Evolutionary conservation across 2,113 vertebrate species (phyloP).

Genomic region (Psephotus haematonotus): DNA sequence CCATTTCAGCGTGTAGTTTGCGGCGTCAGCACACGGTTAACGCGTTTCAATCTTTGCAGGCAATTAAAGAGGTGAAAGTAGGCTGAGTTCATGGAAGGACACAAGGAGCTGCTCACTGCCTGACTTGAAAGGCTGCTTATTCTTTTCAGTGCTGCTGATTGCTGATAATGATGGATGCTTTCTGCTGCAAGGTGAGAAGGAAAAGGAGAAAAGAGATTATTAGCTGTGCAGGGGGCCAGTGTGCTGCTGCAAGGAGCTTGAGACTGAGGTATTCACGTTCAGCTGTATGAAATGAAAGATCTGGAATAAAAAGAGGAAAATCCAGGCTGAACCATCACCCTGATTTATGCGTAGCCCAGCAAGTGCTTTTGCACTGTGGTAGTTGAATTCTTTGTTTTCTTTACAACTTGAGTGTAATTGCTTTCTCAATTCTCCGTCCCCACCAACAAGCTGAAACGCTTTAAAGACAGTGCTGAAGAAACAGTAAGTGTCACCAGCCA

Average conservation of each 20-base stretch:
- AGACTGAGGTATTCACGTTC: not conserved
- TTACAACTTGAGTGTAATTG: not conserved
- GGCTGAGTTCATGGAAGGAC: conserved; percentile 39
- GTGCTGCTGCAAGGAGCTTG: not conserved
- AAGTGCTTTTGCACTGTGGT: not conserved
- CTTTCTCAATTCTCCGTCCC: not conserved
- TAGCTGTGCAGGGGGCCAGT: not conserved
- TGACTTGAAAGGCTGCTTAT: not conserved
- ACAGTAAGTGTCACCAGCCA: not conserved
- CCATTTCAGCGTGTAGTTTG: not conserved
- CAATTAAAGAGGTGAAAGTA: conserved; percentile 44
- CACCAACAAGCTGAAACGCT: not conserved
- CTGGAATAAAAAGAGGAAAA: not conserved
- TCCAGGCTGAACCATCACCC: not conserved
- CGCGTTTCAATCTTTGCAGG: not conserved
- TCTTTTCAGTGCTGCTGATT: not conserved
- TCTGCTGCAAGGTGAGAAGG: conserved; percentile 2
- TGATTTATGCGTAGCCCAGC: not conserved
- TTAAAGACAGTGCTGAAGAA: not conserved
- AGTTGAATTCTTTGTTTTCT: not conserved
- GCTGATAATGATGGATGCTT: not conserved
- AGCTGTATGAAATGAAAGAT: not conserved
- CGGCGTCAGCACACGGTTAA: conserved; percentile 20
- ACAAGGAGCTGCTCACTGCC: not conserved
- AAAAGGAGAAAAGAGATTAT: not conserved